Evolutionary conservation across 2,797 vertebrate genomes (phyloP), one percentile per base, ranked within the genome.

Genomic region (Anguilla marmorata): DNA sequence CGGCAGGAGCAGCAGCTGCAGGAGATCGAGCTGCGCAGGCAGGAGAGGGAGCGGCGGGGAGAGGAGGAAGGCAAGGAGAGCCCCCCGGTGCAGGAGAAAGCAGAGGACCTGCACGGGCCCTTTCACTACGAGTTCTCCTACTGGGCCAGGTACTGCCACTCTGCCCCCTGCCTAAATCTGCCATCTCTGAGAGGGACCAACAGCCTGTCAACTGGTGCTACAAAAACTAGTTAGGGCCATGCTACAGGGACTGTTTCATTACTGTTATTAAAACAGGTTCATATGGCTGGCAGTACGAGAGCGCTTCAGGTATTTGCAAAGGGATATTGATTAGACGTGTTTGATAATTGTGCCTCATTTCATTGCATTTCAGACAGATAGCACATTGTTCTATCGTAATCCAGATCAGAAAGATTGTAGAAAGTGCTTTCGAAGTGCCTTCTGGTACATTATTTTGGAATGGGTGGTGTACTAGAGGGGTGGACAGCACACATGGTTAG

Each of bases 51-150:
- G 95, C 92, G 95, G 89, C 0, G 90, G 92, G 84, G 74, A 91
- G 74, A 91, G 95, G 56, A 84, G 94, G 74, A 92, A 66, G 91
- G 95, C 0, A 96, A 97, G 0, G 93, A 94, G 56, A 93, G 95
- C 52, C 97, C 97, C 0, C 98, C 97, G 0, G 93, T 97, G 69
- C 97, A 97, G 7, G 98, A 99, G 92, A 97, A 96, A 94, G 97
- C 98, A 1, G 97, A 98, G 2, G 97, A 99, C 6, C 94, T 99
- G 5, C 95, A 95, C 1, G 97, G 97, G 3, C 98, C 98, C 0
- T 99, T 99, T 93, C 95, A 97, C 27, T 99, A 98, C 1, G 98
- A 99, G 87, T 99, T 99, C 92, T 99, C 98, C 0, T 99, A 99
- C 91, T 99, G 98, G 99, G 99, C 98, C 86, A 97, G 98, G 99